Percentiles rank a stretch among this genome's conserved stretches.
These are phyloP conservation scores for Eilema caniola DNA, from an alignment of 2,888 invertebrate genomes.

Conservation along the genomic window DNA sequence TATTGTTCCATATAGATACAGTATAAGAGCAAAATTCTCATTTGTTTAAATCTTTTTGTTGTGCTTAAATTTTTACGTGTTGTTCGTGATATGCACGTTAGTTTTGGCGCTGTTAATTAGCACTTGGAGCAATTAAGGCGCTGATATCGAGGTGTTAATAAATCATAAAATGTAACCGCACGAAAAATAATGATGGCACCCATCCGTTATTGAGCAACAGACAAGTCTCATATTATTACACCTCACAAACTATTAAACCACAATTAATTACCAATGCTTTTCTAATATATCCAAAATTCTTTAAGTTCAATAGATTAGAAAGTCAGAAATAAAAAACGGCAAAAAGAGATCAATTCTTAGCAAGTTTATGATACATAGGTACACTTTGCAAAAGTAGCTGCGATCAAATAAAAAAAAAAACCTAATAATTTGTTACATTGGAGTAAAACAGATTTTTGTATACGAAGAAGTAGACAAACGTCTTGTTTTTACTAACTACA, in stretches of 20 bases:
- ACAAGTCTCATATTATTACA: not conserved
- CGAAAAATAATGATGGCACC: not conserved
- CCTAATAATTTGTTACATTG: slow-evolving; percentile 2
- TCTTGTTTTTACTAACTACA: slow-evolving; percentile 32
- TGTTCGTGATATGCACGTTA: not conserved
- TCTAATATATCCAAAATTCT: too few species aligned
- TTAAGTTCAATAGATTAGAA: too few species aligned
- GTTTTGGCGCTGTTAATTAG: not conserved
- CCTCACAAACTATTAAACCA: too few species aligned
- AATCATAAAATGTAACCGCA: not conserved
- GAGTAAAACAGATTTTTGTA: slow-evolving; percentile 17
- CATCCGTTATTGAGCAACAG: not conserved
- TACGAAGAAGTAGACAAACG: slow-evolving; percentile 20
- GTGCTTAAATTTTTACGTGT: not conserved
- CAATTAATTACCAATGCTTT: too few species aligned
- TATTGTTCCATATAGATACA: not conserved
- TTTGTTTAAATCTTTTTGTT: not conserved
- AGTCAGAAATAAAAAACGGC: not conserved
- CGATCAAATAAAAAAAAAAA: not conserved
- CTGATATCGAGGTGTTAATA: slow-evolving; percentile 3
- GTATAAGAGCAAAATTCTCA: not conserved
- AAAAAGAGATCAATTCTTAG: not conserved
- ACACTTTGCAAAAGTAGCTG: not conserved
- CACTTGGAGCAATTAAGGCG: not conserved
- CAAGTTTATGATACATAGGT: not conserved